These are phyloP conservation scores for Chondrosia reniformis DNA, from an alignment of 37 sponge, comb jelly and placozoan species.

Conservation along the genomic window DNA sequence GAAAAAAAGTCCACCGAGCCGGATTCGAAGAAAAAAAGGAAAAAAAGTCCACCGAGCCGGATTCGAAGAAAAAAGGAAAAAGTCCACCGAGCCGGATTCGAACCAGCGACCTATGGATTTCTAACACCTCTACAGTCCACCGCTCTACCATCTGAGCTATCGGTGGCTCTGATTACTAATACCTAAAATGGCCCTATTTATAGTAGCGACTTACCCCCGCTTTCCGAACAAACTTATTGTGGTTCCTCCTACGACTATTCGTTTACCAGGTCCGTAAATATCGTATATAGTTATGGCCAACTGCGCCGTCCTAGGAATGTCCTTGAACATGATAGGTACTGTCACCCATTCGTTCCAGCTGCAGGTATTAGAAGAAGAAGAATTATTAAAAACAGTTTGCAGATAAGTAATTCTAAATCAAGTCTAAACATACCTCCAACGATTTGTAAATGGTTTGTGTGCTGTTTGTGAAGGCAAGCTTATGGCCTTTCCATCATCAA, in stretches of 20 bases:
- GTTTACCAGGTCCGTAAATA: constrained; percentile 59
- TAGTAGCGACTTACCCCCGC: constrained; percentile 43
- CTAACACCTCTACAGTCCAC: constrained; percentile 82
- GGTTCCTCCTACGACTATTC: constrained; percentile 65
- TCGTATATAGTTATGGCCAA: constrained; percentile 75
- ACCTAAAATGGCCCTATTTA: no score
- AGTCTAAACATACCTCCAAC: constrained; percentile 70
- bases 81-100: constrained; percentile 82
- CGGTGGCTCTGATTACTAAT: not conserved
- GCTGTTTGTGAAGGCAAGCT: constrained; percentile 83
- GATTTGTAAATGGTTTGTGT: constrained; percentile 87
- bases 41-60: not conserved
- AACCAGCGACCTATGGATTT: constrained; percentile 88
- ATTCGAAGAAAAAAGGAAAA: constrained; percentile 19
- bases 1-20: constrained; percentile 73
- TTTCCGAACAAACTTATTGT: constrained; percentile 76
- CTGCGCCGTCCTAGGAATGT: constrained; percentile 73
- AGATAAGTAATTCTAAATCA: not conserved
- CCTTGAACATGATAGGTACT: constrained; percentile 76
- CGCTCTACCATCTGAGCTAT: constrained; percentile 93
- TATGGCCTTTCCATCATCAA: constrained; percentile 71
- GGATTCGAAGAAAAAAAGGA: constrained; percentile 59
- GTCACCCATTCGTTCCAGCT: constrained; percentile 93
- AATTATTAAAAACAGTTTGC: not conserved
- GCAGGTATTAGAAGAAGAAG: not conserved